These are phyloP conservation scores for Catotricha subobsoleta DNA, from an alignment of 2,888 invertebrate genomes.

Conservation along the genomic window DNA sequence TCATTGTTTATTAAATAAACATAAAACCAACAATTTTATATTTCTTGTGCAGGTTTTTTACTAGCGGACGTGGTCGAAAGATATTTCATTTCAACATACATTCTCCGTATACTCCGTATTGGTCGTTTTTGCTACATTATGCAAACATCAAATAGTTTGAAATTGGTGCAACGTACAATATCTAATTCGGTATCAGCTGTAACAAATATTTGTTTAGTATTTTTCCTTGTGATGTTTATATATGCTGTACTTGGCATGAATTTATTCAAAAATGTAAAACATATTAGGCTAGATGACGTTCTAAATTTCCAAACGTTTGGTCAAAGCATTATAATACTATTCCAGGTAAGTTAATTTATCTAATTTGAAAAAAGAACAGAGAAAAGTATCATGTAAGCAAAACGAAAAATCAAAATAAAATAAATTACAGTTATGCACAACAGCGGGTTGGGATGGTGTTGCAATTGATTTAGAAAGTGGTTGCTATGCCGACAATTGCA, in stretches of 20 bases:
- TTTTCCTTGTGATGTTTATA: slow-evolving; percentile 71
- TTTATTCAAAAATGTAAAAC: slow-evolving; percentile 69
- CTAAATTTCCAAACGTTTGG: slow-evolving; percentile 71
- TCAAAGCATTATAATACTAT: slow-evolving; percentile 61
- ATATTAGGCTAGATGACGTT: slow-evolving; percentile 54
- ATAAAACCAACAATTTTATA: not conserved
- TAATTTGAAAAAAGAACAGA: not conserved
- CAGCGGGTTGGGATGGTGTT: slow-evolving; percentile 4
- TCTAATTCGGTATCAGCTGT: slow-evolving; percentile 68
- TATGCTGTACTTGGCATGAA: slow-evolving; percentile 75
- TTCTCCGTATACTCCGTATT: slow-evolving; percentile 62
- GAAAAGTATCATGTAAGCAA: not conserved
- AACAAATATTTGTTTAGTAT: slow-evolving; percentile 65
- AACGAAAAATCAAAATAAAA: not conserved
- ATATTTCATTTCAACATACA: slow-evolving; percentile 62
- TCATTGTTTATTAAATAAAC: no score
- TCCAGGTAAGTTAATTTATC: slow-evolving; percentile 45
- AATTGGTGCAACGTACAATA: no score
- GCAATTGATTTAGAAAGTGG: not conserved
- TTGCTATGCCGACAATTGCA: not conserved
- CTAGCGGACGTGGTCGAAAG: slow-evolving; percentile 56
- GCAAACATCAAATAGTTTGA: no score
- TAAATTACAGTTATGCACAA: not conserved
- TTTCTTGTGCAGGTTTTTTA: slow-evolving; percentile 39
- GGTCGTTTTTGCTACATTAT: slow-evolving; percentile 64